Evolutionary conservation across 2,113 vertebrate genomes (phyloP).

Genomic region (Malurus elegans): DNA sequence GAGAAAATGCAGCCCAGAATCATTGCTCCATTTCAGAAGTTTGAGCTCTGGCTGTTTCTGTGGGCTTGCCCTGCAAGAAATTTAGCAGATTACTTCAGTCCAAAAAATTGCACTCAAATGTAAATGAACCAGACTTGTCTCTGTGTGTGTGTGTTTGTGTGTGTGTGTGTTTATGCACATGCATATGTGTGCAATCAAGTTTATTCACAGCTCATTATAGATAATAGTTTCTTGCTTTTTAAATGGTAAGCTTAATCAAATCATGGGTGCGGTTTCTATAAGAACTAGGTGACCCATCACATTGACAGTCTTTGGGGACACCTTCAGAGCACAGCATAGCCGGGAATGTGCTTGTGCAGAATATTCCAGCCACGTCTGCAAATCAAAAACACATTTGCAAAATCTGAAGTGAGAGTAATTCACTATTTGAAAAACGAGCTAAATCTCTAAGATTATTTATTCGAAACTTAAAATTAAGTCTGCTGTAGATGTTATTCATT

Average conservation of each 20-base stretch:
- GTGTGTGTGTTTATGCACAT: rapidly evolving
- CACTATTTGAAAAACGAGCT: neutral
- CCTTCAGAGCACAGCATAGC: neutral
- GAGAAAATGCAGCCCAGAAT: neutral
- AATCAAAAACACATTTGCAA: constrained; percentile 45
- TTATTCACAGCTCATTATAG: neutral
- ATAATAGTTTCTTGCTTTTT: neutral
- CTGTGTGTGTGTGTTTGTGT: no score
- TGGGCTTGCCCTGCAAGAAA: neutral
- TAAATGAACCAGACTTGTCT: neutral
- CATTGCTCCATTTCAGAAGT: neutral
- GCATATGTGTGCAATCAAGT: neutral
- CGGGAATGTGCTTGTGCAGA: neutral
- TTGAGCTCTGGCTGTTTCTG: neutral
- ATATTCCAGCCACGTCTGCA: neutral
- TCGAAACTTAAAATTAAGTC: neutral
- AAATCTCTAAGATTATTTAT: constrained; percentile 21
- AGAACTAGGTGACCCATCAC: neutral
- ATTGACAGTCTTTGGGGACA: neutral
- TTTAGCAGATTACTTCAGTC: neutral
- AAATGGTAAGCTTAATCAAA: neutral
- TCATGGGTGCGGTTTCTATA: neutral
- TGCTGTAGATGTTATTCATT: neutral
- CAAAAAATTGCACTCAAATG: neutral
- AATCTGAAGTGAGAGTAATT: constrained; percentile 15